Conservation (phyloP, 2,113 vertebrate genomes). For the Aphyosemion australe region DNA sequence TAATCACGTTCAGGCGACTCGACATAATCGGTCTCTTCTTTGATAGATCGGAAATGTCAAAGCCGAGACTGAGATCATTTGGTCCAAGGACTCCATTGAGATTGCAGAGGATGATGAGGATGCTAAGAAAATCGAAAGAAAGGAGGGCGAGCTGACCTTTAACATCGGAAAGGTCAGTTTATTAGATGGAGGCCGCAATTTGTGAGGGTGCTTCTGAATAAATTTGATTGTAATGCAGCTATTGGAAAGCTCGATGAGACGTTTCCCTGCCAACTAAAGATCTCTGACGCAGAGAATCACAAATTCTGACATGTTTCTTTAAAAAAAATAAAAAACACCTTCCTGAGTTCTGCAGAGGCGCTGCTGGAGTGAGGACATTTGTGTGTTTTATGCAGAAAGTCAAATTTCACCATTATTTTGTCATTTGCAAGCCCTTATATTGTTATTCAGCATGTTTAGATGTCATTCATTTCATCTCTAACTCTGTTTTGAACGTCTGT, state of each 20-base stretch:
- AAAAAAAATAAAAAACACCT: neutral
- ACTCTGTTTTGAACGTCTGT: too few species aligned
- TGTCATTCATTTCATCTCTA: conserved; percentile 3
- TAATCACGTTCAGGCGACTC: neutral
- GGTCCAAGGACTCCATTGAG: conserved; percentile 93
- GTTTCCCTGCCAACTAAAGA: conserved; percentile 40
- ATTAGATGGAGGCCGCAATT: conserved; percentile 26
- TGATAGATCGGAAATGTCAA: conserved; percentile 93
- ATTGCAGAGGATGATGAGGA: conserved; percentile 93
- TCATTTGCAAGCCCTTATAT: conserved; percentile 16
- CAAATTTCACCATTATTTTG: neutral
- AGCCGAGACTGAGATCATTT: conserved; percentile 89
- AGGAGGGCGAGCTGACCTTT: conserved; percentile 87
- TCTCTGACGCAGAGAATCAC: conserved; percentile 53
- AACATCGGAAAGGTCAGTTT: conserved; percentile 93
- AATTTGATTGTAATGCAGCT: conserved; percentile 37
- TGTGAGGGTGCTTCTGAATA: conserved; percentile 29
- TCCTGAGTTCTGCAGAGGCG: conserved; percentile 1
- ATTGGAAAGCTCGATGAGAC: conserved; percentile 19
- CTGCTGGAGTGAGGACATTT: conserved; percentile 33
- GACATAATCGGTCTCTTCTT: neutral
- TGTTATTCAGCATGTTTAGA: conserved; percentile 31
- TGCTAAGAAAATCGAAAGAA: conserved; percentile 80
- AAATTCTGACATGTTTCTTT: conserved; percentile 6
- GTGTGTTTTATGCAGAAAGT: neutral